These are phyloP conservation scores for Carduelis carduelis DNA, from an alignment of 2,797 vertebrate genomes.

Conservation along the genomic window DNA sequence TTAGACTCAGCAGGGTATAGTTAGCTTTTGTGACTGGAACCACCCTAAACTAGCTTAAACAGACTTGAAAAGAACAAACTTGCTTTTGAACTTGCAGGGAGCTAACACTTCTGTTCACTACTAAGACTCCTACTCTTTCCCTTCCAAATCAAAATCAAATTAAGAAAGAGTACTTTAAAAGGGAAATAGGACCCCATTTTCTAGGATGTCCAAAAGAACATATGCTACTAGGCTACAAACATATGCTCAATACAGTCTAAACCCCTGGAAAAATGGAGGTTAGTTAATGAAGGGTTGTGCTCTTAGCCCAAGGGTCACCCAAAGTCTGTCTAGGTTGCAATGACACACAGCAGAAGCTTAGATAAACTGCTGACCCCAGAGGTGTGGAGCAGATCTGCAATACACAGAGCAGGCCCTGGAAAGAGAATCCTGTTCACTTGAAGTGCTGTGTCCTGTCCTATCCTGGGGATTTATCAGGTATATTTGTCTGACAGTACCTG, in stretches of 20 bases:
- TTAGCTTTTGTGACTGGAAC: background rate
- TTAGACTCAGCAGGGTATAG: background rate
- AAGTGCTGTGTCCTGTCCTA: background rate
- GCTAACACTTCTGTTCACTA: background rate
- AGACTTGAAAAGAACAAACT: background rate
- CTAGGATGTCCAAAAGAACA: background rate
- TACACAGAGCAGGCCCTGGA: background rate
- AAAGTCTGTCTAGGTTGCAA: background rate
- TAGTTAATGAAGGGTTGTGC: fast-evolving
- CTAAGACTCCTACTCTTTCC: background rate
- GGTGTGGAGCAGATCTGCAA: background rate
- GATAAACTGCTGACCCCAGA: background rate
- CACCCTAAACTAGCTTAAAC: background rate
- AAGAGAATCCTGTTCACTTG: background rate
- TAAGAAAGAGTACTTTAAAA: background rate
- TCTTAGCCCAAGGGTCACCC: background rate
- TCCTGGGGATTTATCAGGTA: background rate
- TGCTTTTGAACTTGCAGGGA: background rate
- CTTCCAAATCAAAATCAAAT: background rate
- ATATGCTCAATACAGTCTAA: background rate
- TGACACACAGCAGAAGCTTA: background rate
- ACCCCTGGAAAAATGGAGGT: background rate
- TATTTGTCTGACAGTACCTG: background rate
- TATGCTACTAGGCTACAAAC: fast-evolving
- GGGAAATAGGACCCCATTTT: background rate